Percentiles rank a stretch among this genome's conserved stretches.
Conservation (phyloP, 1,140 invertebrate genomes). For the Drosophila quadrilineata region DNA sequence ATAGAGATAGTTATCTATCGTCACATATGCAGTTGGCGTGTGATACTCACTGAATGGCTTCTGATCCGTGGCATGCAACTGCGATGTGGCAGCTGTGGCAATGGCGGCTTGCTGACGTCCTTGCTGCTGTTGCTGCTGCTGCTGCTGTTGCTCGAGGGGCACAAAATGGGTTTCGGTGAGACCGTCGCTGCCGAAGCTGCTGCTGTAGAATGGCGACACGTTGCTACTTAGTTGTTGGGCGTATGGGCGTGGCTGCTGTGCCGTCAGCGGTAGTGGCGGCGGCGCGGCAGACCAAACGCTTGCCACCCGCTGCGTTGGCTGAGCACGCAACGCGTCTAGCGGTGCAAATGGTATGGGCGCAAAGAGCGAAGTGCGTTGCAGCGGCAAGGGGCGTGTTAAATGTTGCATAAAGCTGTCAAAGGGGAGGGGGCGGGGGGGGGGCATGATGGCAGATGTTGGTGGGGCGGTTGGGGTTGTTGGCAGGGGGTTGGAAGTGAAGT, state of each 20-base stretch:
- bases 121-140: constrained; percentile 31
- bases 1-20: not conserved
- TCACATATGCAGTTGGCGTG: not conserved
- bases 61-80: constrained; percentile 20
- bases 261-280: constrained; percentile 43
- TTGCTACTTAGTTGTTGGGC: constrained; percentile 48
- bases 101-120: constrained; percentile 47
- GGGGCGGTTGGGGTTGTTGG: too few relatives aligned
- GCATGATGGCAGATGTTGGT: too few relatives aligned
- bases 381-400: constrained; percentile 69
- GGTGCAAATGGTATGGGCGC: constrained; percentile 56
- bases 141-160: constrained; percentile 65
- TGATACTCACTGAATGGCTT: constrained; percentile 70
- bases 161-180: constrained; percentile 65
- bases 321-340: constrained; percentile 61
- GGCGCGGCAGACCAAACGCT: constrained; percentile 57
- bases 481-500: constrained; percentile 22
- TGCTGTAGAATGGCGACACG: constrained; percentile 57
- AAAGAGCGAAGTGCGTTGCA: constrained; percentile 64
- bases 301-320: constrained; percentile 60
- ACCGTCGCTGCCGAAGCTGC: constrained; percentile 29
- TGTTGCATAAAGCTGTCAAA: constrained; percentile 69
- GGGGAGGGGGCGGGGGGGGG: not conserved
- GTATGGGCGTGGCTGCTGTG: constrained; percentile 32
- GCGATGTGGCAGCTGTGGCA: constrained; percentile 9